Evolutionary conservation across 1,140 invertebrate genomes (phyloP), one percentile per base, ranked within the genome.

Genomic region (Papilio helenus): DNA sequence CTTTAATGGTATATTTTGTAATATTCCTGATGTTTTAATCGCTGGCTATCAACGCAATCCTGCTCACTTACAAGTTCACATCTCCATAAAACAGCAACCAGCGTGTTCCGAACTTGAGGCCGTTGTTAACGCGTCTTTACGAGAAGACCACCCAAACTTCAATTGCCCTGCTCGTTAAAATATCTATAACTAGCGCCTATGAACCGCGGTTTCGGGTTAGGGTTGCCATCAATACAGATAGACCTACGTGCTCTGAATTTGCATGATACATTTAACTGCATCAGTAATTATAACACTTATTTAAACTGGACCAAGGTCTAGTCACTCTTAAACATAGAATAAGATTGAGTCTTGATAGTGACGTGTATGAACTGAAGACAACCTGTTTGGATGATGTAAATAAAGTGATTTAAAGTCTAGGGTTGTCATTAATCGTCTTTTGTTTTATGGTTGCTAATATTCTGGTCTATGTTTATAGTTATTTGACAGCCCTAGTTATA

Each of bases 121-220:
- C 74, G 72, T 77, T 77, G 79, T 78, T 72, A 76, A 58, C 51
- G 72, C 72, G 51, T 16, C 44, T 87, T 87, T 86, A 87, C 73
- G 83, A 82, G 77, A 58, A 80, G 88, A 88, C 88, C 88, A 89
- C 88, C 88, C 88, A 84, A 82, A 85, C 82, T 83, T 84, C 86
- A 89, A 89, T 89, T 89, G 84, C 79, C 58, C 16, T 49, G 83
- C 76, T 87, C 84, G 85, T 89, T 84, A 88, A 87, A 84, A 87
- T 83, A 81, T 82, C 84, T 84, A 87, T 86, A 85, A 84, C 74
- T 73, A 61, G 82, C 83, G 79, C 39, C 72, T 80, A 76, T 80
- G 61, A 79, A 76, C 79, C 10, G 84, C 71, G 81, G 86, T 85
- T 86, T 83, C 82, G 44, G 83, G 80, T 83, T 55, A 55, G 51